These are phyloP conservation scores for Machimus atricapillus DNA, from an alignment of 2,888 invertebrate genomes.

Conservation along the genomic window DNA sequence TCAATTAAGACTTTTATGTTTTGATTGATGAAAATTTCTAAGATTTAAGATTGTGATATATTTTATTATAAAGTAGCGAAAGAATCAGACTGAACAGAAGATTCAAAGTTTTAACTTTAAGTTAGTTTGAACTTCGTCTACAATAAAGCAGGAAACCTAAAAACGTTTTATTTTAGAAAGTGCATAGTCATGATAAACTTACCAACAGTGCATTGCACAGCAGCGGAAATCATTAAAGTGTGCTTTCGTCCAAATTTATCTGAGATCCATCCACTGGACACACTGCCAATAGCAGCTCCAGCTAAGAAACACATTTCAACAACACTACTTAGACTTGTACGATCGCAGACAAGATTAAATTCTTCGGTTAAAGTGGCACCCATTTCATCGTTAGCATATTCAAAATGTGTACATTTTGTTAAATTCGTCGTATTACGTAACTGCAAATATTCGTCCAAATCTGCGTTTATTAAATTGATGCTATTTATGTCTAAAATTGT, in stretches of 20 bases:
- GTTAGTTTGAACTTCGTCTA: not conserved
- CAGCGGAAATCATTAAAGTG: slow-evolving; percentile 67
- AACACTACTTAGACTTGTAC: slow-evolving; percentile 65
- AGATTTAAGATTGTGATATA: not conserved
- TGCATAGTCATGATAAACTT: slow-evolving; percentile 49
- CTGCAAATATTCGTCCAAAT: slow-evolving; percentile 49
- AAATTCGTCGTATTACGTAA: slow-evolving; percentile 45
- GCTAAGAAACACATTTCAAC: slow-evolving; percentile 72
- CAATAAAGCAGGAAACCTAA: not conserved
- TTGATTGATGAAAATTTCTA: not conserved
- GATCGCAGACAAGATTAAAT: slow-evolving; percentile 69
- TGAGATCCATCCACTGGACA: slow-evolving; percentile 71
- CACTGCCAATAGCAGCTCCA: slow-evolving; percentile 70
- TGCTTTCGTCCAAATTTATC: slow-evolving; percentile 72
- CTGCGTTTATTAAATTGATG: slow-evolving; percentile 46
- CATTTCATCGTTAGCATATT: slow-evolving; percentile 53
- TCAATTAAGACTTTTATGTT: not conserved
- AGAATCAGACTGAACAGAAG: not conserved
- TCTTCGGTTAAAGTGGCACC: slow-evolving; percentile 67
- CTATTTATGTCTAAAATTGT: slow-evolving; percentile 57
- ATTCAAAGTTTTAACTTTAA: not conserved
- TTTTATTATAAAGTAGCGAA: not conserved
- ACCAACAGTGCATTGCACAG: slow-evolving; percentile 67
- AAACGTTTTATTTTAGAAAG: not conserved
- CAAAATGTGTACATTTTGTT: slow-evolving; percentile 60